Conservation (phyloP, 2,113 vertebrate genomes). For the Chlorodrepanis virens region DNA sequence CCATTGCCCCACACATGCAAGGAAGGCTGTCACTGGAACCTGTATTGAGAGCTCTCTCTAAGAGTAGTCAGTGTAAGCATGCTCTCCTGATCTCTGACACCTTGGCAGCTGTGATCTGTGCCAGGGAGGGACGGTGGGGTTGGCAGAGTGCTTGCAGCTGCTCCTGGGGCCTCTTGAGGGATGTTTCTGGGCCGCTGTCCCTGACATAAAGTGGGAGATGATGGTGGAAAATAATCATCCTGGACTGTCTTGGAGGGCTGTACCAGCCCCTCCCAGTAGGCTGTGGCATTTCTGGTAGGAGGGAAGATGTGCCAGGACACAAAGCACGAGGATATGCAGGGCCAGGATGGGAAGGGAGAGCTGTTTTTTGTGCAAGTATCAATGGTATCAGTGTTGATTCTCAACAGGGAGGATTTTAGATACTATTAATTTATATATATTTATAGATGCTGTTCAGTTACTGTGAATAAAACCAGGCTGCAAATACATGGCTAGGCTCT, state of each 20-base stretch:
- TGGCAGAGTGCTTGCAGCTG: accelerated
- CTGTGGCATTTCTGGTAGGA: background rate
- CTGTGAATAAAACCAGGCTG: background rate
- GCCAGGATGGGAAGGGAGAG: accelerated
- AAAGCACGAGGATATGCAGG: accelerated
- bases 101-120: accelerated
- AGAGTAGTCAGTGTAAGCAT: accelerated
- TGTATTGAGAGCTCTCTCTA: background rate
- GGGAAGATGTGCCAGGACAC: accelerated
- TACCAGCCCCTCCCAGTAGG: accelerated
- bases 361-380: accelerated
- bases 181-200: background rate
- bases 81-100: background rate
- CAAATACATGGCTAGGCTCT: background rate
- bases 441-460: background rate
- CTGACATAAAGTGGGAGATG: background rate
- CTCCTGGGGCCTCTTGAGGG: background rate
- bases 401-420: background rate
- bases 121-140: accelerated
- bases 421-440: background rate
- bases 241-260: accelerated
- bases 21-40: background rate
- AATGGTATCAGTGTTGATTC: background rate
- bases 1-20: too few species aligned
- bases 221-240: accelerated